Evolutionary conservation across 2,113 vertebrate genomes (phyloP), one percentile per base, ranked within the genome.

Genomic region (Mormoops blainvillei): DNA sequence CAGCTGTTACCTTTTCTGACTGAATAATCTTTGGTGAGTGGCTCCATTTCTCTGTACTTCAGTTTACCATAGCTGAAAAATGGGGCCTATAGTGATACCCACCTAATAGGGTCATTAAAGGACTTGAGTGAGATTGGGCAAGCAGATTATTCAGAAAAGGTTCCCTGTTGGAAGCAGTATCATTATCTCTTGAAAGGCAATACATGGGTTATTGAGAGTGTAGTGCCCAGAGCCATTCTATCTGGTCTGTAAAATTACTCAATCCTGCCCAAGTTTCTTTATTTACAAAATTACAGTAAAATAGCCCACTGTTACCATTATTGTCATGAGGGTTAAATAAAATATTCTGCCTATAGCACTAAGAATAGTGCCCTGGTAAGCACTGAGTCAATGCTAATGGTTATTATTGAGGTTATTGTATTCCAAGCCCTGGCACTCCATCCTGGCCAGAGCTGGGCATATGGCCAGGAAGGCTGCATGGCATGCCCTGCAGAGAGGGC

Each of bases 51-150:
- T 71, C 48, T 41, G 11, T 65, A 26, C 74, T 81, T 89, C 63
- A 6, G 54, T 89, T 45, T 70, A 38, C 56, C 67, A 87, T 54
- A 31, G 12, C 80, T 89, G 26, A 70, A 87, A 92, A 68, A 28
- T 2, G 19, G 12, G 56, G n/a, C 19, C 74, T n/a, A 15, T 24
- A 36, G 13, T 4, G 20, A 56, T 7, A 43, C 5, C 31, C 43
- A 11, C 54, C 26, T 43, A 11, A 36, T 5, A 20, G 9, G 20
- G 26, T 43, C 15, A 31, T 4, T 26, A 13, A 67, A 67, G 36
- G 31, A 36, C 50, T 19, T 19, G 19, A 18, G 50, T 45, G 63
- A 76, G 82, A 56, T 3, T 13, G 2, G 5, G 19, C 24, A 78
- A 18, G 36, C 31, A 28, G 50, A 10, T 8, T n/a, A 3, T n/a